Evolutionary conservation across 2,888 invertebrate genomes (phyloP), one percentile per base, ranked within the genome.

Genomic region (Drosophila paranaensis): DNA sequence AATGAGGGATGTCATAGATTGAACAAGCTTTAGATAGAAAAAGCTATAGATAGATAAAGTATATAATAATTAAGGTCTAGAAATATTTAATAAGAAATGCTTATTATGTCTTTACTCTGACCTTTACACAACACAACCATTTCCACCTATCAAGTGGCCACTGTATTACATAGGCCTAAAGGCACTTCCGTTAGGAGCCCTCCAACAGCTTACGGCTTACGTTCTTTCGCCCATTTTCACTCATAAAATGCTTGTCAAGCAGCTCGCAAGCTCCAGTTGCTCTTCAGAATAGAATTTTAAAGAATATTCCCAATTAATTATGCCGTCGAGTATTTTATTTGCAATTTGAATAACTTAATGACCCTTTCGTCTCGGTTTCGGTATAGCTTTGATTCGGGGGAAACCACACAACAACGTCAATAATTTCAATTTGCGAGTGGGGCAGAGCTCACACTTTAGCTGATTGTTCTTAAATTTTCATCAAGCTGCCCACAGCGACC

Each of bases 391-490:
- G 53, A 37, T 20, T 16, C 20, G 33, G 20, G 30, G 46, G 55
- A 67, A 69, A 54, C 70, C 88, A 43, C 66, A 78, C 64, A 85
- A 71, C 60, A 78, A 82, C 82, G 78, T 88, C 82, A 82, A 89
- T 89, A 89, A 85, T 79, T 83, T 89, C 71, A 72, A 89, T 85
- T 75, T 67, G 60, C 51, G 73, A 60, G 20, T 20, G 20, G 20
- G 20, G 20, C 20, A 20, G 20, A 20, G 20, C 20, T 20, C 20
- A 20, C 20, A 20, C 20, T 27, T 27, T 27, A 27, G 14, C 53
- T 20, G 25, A 1, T 25, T 4, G 14, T 25, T 13, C 37, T 37
- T 37, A 16, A 50, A 33, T 53, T 53, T 53, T 20, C 50, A 50
- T 50, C 50, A 53, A 20, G 14, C 51, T 53, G 50, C 13, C 37